Conservation (phyloP, 64 coral and sea anemone genomes). For the Pocillopora verrucosa region DNA sequence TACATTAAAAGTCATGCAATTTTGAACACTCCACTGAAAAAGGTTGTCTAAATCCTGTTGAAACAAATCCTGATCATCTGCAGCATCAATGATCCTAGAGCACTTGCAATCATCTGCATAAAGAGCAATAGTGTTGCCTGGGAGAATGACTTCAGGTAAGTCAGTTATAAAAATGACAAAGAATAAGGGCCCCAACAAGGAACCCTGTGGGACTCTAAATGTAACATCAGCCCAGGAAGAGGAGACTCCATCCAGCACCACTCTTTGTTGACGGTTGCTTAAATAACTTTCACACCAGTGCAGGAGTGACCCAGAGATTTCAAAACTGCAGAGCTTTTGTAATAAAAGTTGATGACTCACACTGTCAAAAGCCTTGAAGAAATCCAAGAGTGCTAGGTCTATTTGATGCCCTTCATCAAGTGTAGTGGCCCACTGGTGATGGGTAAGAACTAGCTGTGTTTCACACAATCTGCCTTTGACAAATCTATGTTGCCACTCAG, state of each 20-base stretch:
- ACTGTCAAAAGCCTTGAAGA: no score
- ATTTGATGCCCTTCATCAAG: not conserved
- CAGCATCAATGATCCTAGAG: no score
- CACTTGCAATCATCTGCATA: no score
- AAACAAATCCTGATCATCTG: no score
- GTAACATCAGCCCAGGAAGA: not conserved
- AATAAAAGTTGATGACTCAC: not conserved
- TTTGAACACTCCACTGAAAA: no score
- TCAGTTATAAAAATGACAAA: no score
- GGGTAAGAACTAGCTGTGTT: not conserved
- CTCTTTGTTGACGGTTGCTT: not conserved
- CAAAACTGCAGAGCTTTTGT: not conserved
- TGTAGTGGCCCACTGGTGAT: not conserved
- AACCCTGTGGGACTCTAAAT: not conserved
- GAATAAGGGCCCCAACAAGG: no score
- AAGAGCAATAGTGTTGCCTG: no score
- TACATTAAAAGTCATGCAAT: no score
- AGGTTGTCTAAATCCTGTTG: no score
- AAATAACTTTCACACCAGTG: slow-evolving; percentile 36
- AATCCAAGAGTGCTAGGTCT: no score
- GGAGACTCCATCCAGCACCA: slow-evolving; percentile 1
- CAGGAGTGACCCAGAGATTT: not conserved
- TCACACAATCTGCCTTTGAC: not conserved
- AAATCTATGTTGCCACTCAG: not conserved
- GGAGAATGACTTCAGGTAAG: no score